Evolutionary conservation across 2,797 vertebrate genomes (phyloP).

Genomic region (Valencia hispanica): DNA sequence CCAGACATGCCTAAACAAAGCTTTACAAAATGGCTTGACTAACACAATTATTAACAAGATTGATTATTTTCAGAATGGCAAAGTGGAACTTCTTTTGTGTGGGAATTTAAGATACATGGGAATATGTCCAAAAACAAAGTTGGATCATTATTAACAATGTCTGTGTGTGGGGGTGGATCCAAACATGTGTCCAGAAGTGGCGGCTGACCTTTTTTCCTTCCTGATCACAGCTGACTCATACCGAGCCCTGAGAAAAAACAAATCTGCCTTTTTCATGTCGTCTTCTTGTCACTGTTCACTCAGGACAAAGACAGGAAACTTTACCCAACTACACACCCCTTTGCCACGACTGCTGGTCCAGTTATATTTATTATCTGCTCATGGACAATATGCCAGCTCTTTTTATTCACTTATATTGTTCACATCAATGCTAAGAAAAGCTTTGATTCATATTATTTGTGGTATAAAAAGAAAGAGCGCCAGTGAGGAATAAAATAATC

Average conservation of each 20-base stretch:
- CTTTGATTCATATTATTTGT: constrained; percentile 31
- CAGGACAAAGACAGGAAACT: constrained; percentile 30
- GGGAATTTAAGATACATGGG: not conserved
- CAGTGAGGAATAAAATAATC: constrained; percentile 49
- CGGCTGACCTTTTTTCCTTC: constrained; percentile 68
- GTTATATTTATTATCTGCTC: constrained; percentile 41
- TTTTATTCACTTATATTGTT: constrained; percentile 34
- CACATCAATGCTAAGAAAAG: constrained; percentile 4
- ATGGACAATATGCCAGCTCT: constrained; percentile 27
- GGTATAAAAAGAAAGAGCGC: constrained; percentile 20
- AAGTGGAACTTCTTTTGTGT: not conserved
- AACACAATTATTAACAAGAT: not conserved
- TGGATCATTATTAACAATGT: constrained; percentile 10
- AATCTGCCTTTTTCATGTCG: constrained; percentile 26
- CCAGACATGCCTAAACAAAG: constrained; percentile 42
- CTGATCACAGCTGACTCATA: constrained; percentile 51
- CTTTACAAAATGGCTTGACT: constrained; percentile 10
- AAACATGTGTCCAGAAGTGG: constrained; percentile 42
- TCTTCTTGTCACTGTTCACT: constrained; percentile 46
- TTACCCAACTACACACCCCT: constrained; percentile 17
- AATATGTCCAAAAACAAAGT: not conserved
- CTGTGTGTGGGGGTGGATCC: constrained; percentile 16
- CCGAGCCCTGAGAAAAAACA: constrained; percentile 34
- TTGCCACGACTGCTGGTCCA: constrained; percentile 39
- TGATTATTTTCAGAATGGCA: not conserved